phyloP scores from a whole-genome alignment of 2,797 vertebrate genomes.

The Rhincodon typus region DNA sequence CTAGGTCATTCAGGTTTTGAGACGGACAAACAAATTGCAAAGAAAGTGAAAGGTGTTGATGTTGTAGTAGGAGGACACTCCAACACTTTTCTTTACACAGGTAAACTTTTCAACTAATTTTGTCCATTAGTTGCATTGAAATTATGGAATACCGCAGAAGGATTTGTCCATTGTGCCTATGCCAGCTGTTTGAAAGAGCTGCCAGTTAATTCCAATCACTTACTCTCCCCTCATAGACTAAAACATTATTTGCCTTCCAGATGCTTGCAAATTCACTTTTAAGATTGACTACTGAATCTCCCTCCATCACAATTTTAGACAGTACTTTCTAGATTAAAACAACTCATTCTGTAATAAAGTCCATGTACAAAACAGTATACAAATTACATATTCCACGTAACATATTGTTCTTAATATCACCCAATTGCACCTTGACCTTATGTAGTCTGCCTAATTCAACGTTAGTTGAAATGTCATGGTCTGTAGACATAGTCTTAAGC shows the following conservation, averaged over 20 bases:
- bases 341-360: not conserved
- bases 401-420: not conserved
- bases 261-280: not conserved
- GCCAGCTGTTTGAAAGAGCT: not conserved
- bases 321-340: not conserved
- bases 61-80: conserved; percentile 84
- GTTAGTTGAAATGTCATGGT: not conserved
- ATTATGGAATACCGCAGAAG: not conserved
- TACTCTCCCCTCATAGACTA: not conserved
- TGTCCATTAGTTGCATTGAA: not conserved
- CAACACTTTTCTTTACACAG: conserved; percentile 89
- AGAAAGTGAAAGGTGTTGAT: conserved; percentile 75
- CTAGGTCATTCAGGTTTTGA: conserved; percentile 89
- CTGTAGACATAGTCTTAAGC: not conserved
- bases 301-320: not conserved
- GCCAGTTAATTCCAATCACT: not conserved
- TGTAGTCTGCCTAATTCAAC: not conserved
- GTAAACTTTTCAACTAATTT: conserved; percentile 50
- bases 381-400: not conserved
- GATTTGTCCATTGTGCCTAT: not conserved
- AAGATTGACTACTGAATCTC: not conserved
- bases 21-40: conserved; percentile 71
- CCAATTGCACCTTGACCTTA: not conserved
- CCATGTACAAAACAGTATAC: not conserved
- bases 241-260: not conserved